Base-by-base conservation (phyloP, 2,797 vertebrate species). In the Clarias pachynema region DNA sequence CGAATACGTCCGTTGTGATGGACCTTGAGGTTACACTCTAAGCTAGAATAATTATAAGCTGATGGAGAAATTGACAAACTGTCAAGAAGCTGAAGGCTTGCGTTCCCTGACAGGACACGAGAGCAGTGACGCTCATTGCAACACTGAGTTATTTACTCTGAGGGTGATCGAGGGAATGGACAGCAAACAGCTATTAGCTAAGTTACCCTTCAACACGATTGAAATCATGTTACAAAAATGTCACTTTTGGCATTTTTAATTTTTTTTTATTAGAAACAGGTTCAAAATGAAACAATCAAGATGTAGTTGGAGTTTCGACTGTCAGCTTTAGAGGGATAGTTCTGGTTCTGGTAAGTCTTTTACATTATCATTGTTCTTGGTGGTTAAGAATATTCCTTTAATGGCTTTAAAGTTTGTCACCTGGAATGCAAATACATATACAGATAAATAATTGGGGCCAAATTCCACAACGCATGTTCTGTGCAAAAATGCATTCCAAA, bases 1-100 rank as follows among this genome's bases (percentile, higher is more conserved):
- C 8, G 5, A 77, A 59, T 26, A 77, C 18, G 14, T 15, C 74
- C 29, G 59, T 77, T 77, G 53, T 59, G 26, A 59, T 8, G 56
- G 18, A 77, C 93, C 96, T 93, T 95, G 94, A 93, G 97, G 97
- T 97, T 93, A 94, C 87, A 44, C 86, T 82, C 34, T 63, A 69
- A 84, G 81, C 69, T 31, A 84, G 56, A 75, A 75, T 26, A 40
- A 81, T 60, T 75, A 12, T 49, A 60, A 22, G n/a, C 53, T 75
- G 40, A 56, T 79, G 60, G 69, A 65, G 57, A 53, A 69, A 29
- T 20, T 77, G 86, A 81, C 77, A 82, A 57, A 70, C 82, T 79
- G 66, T 49, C 85, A 82, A 40, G 59, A 22, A 75, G n/a, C 44
- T 53, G 70, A 74, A 49, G 74, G 49, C 31, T 77, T 77, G 26